Evolutionary conservation across 2,113 vertebrate genomes (phyloP), one percentile per base, ranked within the genome.

Genomic region (Muntiacus reevesi): DNA sequence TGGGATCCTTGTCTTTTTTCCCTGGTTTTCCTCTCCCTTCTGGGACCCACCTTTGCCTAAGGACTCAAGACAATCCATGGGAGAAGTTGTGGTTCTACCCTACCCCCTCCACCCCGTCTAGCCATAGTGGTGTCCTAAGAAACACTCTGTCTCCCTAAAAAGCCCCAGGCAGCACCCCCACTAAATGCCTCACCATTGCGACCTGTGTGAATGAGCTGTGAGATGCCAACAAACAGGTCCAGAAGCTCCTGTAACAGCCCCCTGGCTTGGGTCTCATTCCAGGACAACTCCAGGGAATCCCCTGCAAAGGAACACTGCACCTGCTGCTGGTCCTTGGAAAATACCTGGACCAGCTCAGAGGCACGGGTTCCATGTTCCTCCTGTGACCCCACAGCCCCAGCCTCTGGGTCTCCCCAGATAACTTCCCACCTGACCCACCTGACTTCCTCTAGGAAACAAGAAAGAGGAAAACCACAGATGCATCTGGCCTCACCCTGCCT

Each of bases 231-330:
- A 76, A 89, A 83, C 71, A 89, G 47, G 55, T 96, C 55, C 71
- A 59, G 15, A 83, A 92, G n/a, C 5, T 9, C 33, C 84, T 97
- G 91, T 4, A 85, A 84, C 16, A 94, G 50, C 28, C 45, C 6
- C 15, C 25, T 90, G 43, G n/a, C 33, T 78, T 83, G 40, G n/a
- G 91, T 89, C 23, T 95, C 78, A 82, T 78, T 95, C 91, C 47
- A 89, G 57, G 43, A 89, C 10, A 78, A n/a, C 64, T 50, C 57
- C 6, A 54, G 52, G 5, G 50, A 59, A 54, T 93, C 57, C 13
- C 83, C 97, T 97, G n/a, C 52, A 82, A 85, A 85, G 28, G 27
- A 52, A 17, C 23, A 47, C 4, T 16, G 7, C 1, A 0, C 27
- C 59, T 25, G 25, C n/a, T 64, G 45, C 16, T 33, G 47, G 71